Conservation (phyloP, 2,888 invertebrate species). For the Malachius bipustulatus region DNA sequence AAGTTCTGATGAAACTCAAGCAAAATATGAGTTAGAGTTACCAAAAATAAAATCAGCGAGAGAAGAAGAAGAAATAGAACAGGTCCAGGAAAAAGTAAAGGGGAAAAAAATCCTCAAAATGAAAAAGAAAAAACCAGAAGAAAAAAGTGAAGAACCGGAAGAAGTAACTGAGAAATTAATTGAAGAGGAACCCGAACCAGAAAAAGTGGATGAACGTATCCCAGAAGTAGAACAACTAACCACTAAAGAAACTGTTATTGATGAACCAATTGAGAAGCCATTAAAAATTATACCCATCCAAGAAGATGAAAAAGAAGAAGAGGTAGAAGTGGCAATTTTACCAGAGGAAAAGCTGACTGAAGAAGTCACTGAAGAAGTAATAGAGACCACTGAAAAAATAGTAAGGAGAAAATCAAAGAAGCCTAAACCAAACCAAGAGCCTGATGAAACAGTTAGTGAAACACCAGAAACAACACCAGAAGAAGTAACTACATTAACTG, state of each 20-base stretch:
- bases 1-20: too few relatives aligned
- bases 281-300: conserved; percentile 26
- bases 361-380: conserved; percentile 21
- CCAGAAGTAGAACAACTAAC: conserved; percentile 33
- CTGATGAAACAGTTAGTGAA: too few relatives aligned
- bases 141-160: conserved; percentile 19
- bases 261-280: conserved; percentile 10
- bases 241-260: conserved; percentile 21
- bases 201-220: conserved; percentile 37
- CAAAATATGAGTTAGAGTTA: conserved; percentile 25
- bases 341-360: too few relatives aligned
- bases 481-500: conserved; percentile 46
- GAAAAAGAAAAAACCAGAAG: conserved; percentile 18
- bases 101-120: too few relatives aligned
- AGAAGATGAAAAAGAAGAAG: conserved; percentile 25
- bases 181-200: conserved; percentile 32
- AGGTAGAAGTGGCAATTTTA: conserved; percentile 31
- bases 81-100: too few relatives aligned
- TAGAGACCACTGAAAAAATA: conserved; percentile 8
- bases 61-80: conserved; percentile 30
- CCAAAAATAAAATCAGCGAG: conserved; percentile 33
- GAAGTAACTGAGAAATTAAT: conserved; percentile 21
- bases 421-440: too few relatives aligned
- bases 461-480: conserved; percentile 41
- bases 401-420: conserved; percentile 18